Percentiles rank a stretch among this genome's conserved stretches.
Conservation (phyloP, 1,140 invertebrate genomes). For the Calosoma granatense region DNA sequence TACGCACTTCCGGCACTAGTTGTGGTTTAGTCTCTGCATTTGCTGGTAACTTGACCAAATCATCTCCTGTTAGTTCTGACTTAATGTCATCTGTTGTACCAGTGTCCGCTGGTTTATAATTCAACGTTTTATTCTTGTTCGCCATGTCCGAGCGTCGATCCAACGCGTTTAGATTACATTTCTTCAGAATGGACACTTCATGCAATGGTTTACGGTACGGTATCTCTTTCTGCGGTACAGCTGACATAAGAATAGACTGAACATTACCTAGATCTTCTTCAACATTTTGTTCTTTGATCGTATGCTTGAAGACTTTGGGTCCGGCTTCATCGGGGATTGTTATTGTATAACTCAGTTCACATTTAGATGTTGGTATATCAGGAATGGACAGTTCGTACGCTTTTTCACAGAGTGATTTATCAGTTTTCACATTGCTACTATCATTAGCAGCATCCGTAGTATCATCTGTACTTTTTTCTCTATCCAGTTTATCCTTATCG, state of each 20-base stretch:
- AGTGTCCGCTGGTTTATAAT: not conserved
- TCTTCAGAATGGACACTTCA: slow-evolving; percentile 32
- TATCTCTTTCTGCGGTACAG: not conserved
- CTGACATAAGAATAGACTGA: not conserved
- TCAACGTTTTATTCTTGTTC: not conserved
- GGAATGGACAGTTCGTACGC: slow-evolving; percentile 28
- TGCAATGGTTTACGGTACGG: slow-evolving; percentile 12
- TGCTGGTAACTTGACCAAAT: not conserved
- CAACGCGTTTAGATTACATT: slow-evolving; percentile 10
- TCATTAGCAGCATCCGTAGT: slow-evolving; percentile 10
- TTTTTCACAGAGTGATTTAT: slow-evolving; percentile 24
- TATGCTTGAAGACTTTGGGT: not conserved
- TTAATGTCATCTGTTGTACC: not conserved
- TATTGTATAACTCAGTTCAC: slow-evolving; percentile 18
- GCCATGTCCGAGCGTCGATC: not conserved
- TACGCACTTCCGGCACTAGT: not conserved
- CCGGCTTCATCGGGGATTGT: slow-evolving; percentile 10
- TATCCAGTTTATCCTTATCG: slow-evolving; percentile 16
- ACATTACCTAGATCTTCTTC: not conserved
- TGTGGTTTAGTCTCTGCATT: not conserved
- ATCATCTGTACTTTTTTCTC: slow-evolving; percentile 22
- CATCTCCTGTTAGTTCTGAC: not conserved
- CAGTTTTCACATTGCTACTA: not conserved
- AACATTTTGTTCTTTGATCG: not conserved
- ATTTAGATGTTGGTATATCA: slow-evolving; percentile 25